Conservation (phyloP, 2,797 vertebrate species). For the Lepilemur septentrionalis region DNA sequence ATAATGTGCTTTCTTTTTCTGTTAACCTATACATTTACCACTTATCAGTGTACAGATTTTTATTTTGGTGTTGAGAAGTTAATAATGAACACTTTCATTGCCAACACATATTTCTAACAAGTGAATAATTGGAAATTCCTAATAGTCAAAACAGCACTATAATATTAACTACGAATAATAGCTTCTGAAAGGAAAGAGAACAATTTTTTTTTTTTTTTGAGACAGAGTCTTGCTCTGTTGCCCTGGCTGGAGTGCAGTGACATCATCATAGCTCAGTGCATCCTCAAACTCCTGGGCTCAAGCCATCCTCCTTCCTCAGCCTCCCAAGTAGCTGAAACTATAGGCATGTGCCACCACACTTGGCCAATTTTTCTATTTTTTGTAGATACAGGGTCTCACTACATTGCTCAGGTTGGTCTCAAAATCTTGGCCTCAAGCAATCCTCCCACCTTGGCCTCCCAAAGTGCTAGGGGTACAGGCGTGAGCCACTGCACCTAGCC, state of each 20-base stretch:
- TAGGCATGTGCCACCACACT: background rate
- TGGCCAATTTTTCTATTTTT: background rate
- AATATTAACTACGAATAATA: background rate
- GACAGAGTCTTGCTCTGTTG: background rate
- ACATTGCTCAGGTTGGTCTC: background rate
- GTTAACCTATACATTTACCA: background rate
- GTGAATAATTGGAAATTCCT: background rate
- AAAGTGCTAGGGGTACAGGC: background rate
- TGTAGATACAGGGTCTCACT: background rate
- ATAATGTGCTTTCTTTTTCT: background rate
- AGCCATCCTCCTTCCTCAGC: background rate
- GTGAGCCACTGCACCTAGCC: too few relatives aligned
- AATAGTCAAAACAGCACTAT: background rate
- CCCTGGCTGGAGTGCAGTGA: background rate
- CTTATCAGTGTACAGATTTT: background rate
- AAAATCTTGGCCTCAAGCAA: background rate
- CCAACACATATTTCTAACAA: slow-evolving; percentile 5
- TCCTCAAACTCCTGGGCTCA: background rate
- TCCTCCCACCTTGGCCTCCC: background rate
- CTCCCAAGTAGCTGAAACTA: background rate
- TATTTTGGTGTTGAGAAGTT: background rate
- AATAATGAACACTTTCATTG: background rate
- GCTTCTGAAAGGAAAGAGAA: background rate
- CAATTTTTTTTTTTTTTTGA: background rate
- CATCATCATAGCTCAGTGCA: background rate